phyloP scores from a whole-genome alignment of 2,888 invertebrate genomes.

The Dascillus cervinus region DNA sequence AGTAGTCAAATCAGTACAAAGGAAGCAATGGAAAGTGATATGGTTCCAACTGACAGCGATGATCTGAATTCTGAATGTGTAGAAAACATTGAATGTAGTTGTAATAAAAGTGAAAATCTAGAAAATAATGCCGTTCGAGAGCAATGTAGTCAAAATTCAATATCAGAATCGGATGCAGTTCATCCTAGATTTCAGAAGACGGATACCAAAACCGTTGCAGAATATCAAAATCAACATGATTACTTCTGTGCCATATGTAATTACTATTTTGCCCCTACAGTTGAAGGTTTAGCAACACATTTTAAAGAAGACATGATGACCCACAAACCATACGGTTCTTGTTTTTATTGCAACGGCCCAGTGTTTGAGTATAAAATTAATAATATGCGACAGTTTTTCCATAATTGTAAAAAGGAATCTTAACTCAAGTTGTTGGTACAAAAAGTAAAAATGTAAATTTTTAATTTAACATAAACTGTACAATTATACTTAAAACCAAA shows the following conservation, averaged over 20 bases:
- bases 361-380: constrained; percentile 33
- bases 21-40: no score
- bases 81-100: no score
- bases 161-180: constrained; percentile 33
- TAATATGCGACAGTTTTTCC: constrained; percentile 26
- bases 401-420: constrained; percentile 27
- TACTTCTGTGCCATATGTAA: constrained; percentile 33
- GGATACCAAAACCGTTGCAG: constrained; percentile 24
- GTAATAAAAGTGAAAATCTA: no score
- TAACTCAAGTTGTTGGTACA: no score
- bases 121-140: no score
- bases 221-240: constrained; percentile 30
- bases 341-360: constrained; percentile 35
- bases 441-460: no score
- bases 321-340: constrained; percentile 29
- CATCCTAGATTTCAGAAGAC: constrained; percentile 32
- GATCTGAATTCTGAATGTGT: no score
- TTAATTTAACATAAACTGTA: no score
- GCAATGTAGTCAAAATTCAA: no score
- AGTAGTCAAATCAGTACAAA: no score
- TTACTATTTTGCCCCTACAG: constrained; percentile 32
- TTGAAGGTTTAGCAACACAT: constrained; percentile 29
- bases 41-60: no score
- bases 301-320: constrained; percentile 29
- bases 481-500: no score